Percentiles rank a stretch among this genome's conserved stretches.
Conservation (phyloP, 2,113 vertebrate species). For the Alouatta palliata region DNA sequence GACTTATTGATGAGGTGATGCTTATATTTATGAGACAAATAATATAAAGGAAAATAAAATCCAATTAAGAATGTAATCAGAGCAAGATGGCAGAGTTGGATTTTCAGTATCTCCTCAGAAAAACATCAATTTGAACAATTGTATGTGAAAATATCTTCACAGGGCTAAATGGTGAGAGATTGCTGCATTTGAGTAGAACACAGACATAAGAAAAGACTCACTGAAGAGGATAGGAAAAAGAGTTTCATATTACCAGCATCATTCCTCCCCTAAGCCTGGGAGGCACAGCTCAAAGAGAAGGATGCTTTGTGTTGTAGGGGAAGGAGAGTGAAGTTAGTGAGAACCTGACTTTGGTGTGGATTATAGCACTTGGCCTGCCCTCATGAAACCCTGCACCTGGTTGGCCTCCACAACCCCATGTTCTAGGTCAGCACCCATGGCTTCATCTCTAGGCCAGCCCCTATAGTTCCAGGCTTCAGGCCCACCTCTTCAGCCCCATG, state of each 20-base stretch:
- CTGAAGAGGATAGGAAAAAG: fast-evolving
- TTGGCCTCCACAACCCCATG: fast-evolving
- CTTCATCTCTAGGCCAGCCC: not conserved
- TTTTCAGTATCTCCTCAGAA: not conserved
- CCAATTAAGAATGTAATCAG: not conserved
- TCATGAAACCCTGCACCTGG: fast-evolving
- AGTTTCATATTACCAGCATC: not conserved
- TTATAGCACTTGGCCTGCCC: not conserved
- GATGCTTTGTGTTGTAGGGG: fast-evolving
- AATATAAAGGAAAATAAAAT: not conserved
- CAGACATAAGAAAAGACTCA: not conserved
- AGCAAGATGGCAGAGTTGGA: not conserved
- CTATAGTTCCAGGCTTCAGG: not conserved
- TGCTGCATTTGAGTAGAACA: not conserved
- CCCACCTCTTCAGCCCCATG: fast-evolving
- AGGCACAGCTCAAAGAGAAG: not conserved
- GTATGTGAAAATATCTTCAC: not conserved
- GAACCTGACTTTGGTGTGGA: not conserved
- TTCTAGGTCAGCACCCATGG: not conserved
- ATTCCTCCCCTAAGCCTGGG: too few relatives aligned
- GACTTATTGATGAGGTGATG: not conserved
- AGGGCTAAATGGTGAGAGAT: not conserved
- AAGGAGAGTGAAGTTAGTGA: not conserved
- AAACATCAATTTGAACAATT: not conserved
- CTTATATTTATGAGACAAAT: not conserved